phyloP scores from a whole-genome alignment of 2,888 invertebrate species.

The Merodon equestris region DNA sequence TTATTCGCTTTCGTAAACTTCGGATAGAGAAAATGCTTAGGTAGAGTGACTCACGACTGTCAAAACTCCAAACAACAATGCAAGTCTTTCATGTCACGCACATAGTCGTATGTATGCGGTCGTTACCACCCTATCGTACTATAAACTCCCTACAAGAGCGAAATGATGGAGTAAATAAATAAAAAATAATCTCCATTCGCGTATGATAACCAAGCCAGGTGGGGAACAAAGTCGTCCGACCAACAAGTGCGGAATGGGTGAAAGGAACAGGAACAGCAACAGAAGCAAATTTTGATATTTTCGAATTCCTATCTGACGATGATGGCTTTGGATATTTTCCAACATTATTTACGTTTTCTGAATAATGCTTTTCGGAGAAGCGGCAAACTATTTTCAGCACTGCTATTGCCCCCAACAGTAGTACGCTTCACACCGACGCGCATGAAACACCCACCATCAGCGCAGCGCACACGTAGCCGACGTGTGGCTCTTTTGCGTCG shows the following conservation, averaged over 20 bases:
- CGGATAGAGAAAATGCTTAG: too few species aligned
- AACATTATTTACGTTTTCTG: conserved; percentile 61
- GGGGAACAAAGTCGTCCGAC: neutral
- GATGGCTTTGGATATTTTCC: conserved; percentile 57
- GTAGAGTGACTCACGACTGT: conserved; percentile 19
- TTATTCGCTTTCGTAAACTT: too few species aligned
- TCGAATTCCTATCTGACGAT: conserved; percentile 14
- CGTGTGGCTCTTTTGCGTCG: neutral
- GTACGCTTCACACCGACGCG: too few species aligned
- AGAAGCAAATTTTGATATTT: conserved; percentile 25
- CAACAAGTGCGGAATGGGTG: too few species aligned
- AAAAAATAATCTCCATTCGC: conserved; percentile 43
- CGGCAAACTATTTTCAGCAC: conserved; percentile 11
- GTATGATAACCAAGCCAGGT: conserved; percentile 16
- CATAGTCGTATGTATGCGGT: too few species aligned
- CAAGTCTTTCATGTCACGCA: conserved; percentile 36
- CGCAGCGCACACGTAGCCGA: conserved; percentile 1
- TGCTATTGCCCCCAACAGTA: too few species aligned
- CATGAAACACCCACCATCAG: too few species aligned
- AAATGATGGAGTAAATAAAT: too few species aligned
- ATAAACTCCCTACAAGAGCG: conserved; percentile 4
- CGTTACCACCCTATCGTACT: neutral
- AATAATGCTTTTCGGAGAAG: conserved; percentile 19
- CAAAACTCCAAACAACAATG: conserved; percentile 26
- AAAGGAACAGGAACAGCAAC: too few species aligned